Percentiles rank a stretch among this genome's conserved stretches.
phyloP scores from a whole-genome alignment of 2,113 vertebrate species.

The Oncorhynchus gorbuscha region DNA sequence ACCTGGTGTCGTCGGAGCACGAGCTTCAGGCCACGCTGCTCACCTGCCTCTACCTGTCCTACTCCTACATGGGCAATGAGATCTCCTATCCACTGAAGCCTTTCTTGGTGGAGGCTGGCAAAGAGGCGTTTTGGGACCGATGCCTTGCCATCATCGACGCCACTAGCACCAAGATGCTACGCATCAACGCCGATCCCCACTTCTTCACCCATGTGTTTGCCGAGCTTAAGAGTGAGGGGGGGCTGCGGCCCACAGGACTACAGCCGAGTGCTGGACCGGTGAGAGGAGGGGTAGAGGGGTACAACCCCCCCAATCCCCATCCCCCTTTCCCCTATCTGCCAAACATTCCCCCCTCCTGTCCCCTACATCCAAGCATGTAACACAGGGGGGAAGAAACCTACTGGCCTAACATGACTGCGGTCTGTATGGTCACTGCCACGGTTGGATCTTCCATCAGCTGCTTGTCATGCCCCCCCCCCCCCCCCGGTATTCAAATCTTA shows the following conservation, averaged over 20 bases:
- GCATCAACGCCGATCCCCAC: slow-evolving; percentile 83
- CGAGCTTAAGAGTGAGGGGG: slow-evolving; percentile 81
- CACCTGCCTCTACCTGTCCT: slow-evolving; percentile 84
- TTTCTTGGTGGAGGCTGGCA: slow-evolving; percentile 79
- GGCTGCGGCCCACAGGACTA: slow-evolving; percentile 72
- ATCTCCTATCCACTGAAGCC: slow-evolving; percentile 86
- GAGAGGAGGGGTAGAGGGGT: slow-evolving; percentile 45
- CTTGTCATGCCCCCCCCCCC: slow-evolving; percentile 1
- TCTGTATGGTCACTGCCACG: no score
- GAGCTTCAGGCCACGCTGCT: slow-evolving; percentile 80
- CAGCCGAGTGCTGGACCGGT: slow-evolving; percentile 74
- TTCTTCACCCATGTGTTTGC: slow-evolving; percentile 85
- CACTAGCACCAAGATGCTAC: slow-evolving; percentile 80
- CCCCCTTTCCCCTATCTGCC: not conserved
- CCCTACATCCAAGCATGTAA: not conserved
- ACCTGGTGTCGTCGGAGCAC: slow-evolving; percentile 75
- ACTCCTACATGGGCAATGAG: slow-evolving; percentile 86
- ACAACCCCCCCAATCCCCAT: not conserved
- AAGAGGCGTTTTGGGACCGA: slow-evolving; percentile 84
- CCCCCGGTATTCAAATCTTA: not conserved
- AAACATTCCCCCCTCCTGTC: not conserved
- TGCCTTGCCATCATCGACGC: slow-evolving; percentile 78
- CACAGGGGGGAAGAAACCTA: not conserved
- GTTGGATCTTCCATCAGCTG: not conserved
- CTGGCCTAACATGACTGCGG: no score